These are phyloP conservation scores for Desmophyllum pertusum DNA, from an alignment of 92 coral and sea anemone genomes.

Conservation along the genomic window DNA sequence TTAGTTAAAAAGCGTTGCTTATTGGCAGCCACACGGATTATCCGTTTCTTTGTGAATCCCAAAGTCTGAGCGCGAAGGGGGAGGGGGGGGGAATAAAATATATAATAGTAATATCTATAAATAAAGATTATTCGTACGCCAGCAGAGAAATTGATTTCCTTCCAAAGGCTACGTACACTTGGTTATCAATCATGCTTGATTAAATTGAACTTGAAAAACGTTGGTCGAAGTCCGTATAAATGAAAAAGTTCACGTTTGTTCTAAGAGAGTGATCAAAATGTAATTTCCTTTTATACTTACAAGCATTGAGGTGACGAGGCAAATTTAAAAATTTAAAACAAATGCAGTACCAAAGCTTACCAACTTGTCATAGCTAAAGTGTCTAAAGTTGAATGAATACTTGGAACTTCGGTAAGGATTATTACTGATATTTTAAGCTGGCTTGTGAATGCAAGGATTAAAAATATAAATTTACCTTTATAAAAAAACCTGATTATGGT, in stretches of 20 bases:
- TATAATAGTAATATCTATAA: background rate
- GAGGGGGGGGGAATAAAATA: background rate
- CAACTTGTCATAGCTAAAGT: background rate
- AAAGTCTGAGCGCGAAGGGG: background rate
- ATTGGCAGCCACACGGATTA: background rate
- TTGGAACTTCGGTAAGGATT: background rate
- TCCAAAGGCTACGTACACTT: background rate
- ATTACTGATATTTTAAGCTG: background rate
- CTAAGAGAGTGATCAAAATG: background rate
- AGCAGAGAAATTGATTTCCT: background rate
- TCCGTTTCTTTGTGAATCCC: background rate
- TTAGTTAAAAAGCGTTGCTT: background rate
- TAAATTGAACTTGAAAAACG: background rate
- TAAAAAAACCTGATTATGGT: background rate
- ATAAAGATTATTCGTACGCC: background rate
- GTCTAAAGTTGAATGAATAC: too few species aligned
- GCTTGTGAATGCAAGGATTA: background rate
- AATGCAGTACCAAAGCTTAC: too few species aligned
- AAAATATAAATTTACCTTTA: background rate
- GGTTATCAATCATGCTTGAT: background rate
- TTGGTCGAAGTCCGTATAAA: background rate
- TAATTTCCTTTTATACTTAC: too few species aligned
- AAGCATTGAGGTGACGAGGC: too few species aligned
- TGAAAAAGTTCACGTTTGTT: background rate
- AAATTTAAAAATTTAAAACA: too few species aligned